Percentiles rank a stretch among this genome's conserved stretches.
Evolutionary conservation across 2,113 vertebrate species (phyloP).

Genomic region (Thalassarche chlororhynchos): DNA sequence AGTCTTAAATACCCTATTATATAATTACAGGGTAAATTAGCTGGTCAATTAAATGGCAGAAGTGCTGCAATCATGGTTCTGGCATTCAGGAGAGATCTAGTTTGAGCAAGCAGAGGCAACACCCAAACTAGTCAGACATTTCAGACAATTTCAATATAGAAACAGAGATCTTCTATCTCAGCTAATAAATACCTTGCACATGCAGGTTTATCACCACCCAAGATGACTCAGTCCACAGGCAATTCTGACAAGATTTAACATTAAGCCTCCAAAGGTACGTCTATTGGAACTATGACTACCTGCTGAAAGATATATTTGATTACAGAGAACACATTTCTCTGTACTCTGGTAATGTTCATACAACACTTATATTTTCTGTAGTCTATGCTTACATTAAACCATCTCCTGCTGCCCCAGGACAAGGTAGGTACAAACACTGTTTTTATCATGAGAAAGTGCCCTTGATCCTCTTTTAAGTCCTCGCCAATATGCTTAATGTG

Average conservation of each 20-base stretch:
- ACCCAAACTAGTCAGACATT: background rate
- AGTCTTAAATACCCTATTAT: conserved; percentile 1
- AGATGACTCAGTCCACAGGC: background rate
- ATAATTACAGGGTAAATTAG: background rate
- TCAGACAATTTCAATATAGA: background rate
- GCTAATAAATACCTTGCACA: background rate
- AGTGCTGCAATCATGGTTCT: background rate
- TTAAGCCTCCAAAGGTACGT: background rate
- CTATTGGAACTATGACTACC: background rate
- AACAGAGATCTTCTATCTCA: background rate
- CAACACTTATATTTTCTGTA: background rate
- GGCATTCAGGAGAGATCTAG: background rate
- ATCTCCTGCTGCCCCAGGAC: background rate
- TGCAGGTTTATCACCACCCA: background rate
- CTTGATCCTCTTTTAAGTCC: background rate
- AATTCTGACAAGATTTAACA: background rate
- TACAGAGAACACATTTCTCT: background rate
- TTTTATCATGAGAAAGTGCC: background rate
- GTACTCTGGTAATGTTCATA: accelerated
- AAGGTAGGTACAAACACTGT: background rate
- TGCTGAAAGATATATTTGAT: background rate
- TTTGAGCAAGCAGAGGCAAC: background rate
- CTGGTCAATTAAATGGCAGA: background rate
- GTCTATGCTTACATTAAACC: background rate
- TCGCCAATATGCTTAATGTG: background rate